phyloP scores from a whole-genome alignment of 1,140 invertebrate species.

The Eulimnadia texana region DNA sequence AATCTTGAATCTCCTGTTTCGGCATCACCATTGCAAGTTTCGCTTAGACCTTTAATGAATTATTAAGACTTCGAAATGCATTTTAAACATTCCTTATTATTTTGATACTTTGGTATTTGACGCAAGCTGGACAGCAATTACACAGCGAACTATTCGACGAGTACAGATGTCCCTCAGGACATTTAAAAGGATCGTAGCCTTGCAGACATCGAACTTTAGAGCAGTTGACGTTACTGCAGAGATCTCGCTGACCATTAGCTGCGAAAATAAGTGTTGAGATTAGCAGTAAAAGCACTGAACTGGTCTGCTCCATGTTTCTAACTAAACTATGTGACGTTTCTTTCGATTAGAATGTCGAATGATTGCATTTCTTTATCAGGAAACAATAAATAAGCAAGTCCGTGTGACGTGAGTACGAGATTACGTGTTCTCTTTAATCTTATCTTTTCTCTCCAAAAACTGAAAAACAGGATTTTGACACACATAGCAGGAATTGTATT shows the following conservation, averaged over 20 bases:
- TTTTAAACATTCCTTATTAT: background rate
- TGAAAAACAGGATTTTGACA: too few species aligned
- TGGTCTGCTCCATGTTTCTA: too few species aligned
- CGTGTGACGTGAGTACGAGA: too few species aligned
- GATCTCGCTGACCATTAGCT: background rate
- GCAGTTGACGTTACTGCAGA: background rate
- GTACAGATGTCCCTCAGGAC: background rate
- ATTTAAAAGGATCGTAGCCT: conserved; percentile 11
- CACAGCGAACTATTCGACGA: conserved; percentile 5
- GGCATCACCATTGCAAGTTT: background rate
- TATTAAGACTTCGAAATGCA: background rate
- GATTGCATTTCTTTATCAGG: background rate
- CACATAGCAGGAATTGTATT: too few species aligned
- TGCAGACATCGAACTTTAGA: conserved; percentile 8
- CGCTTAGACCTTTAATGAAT: background rate
- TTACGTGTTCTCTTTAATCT: too few species aligned
- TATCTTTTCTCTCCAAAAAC: too few species aligned
- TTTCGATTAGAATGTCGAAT: too few species aligned
- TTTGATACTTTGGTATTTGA: conserved; percentile 5
- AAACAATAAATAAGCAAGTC: background rate
- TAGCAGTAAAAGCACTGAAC: too few species aligned
- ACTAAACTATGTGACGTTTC: too few species aligned
- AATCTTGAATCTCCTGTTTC: background rate
- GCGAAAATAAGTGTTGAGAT: too few species aligned
- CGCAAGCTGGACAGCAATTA: conserved; percentile 13